These are phyloP conservation scores for Polypedilum pembai DNA, from an alignment of 1,140 invertebrate genomes.

Conservation along the genomic window DNA sequence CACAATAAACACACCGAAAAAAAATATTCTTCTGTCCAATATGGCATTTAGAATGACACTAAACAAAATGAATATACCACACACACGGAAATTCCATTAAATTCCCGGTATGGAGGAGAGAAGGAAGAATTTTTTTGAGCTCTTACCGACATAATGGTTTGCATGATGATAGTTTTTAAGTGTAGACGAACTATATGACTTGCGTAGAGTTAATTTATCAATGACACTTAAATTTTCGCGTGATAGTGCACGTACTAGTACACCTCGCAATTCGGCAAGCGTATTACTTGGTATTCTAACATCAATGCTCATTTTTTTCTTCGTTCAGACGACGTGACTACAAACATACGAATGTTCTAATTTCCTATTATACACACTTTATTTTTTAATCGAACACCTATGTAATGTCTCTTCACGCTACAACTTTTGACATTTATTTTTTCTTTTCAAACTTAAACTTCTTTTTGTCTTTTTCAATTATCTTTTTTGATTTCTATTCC, in stretches of 20 bases:
- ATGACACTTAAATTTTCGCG: conserved; percentile 18
- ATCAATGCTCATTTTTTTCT: not conserved
- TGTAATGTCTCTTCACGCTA: no score
- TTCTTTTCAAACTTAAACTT: no score
- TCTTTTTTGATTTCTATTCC: no score
- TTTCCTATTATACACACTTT: no score
- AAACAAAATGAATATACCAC: not conserved
- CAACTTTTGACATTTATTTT: no score
- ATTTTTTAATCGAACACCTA: no score
- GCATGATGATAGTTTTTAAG: not conserved
- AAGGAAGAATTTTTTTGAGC: not conserved
- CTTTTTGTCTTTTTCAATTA: no score
- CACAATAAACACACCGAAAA: not conserved
- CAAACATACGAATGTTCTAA: no score
- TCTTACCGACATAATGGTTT: not conserved
- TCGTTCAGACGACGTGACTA: not conserved
- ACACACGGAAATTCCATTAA: not conserved
- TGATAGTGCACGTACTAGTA: conserved; percentile 8
- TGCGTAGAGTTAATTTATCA: conserved; percentile 12
- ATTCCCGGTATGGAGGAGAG: not conserved
- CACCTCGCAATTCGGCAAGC: not conserved
- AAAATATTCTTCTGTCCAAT: not conserved
- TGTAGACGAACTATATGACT: not conserved
- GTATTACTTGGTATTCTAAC: conserved; percentile 1
- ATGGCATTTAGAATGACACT: not conserved